Conservation (phyloP, 2,797 vertebrate species). For the Crypturellus tataupa region DNA sequence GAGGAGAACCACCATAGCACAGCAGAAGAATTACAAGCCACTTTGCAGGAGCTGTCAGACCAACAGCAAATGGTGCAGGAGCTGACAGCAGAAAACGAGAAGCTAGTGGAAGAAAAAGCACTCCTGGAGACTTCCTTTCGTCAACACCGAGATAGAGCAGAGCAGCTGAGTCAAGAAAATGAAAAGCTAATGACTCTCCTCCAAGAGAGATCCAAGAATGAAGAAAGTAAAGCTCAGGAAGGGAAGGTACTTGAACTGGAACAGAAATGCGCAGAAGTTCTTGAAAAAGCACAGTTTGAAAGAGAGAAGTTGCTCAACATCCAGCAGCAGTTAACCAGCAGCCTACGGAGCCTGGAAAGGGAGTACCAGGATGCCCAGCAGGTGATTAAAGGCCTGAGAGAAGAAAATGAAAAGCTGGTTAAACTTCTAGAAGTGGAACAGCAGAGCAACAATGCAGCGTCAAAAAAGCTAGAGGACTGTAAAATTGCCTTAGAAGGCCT, state of each 20-base stretch:
- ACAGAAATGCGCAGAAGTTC: constrained; percentile 89
- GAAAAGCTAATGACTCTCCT: constrained; percentile 87
- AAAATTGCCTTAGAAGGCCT: constrained; percentile 82
- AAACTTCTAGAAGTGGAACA: constrained; percentile 84
- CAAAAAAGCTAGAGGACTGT: constrained; percentile 84
- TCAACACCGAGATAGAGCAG: constrained; percentile 91
- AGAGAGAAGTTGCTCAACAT: constrained; percentile 95
- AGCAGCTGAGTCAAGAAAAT: constrained; percentile 92
- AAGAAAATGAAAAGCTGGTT: constrained; percentile 87
- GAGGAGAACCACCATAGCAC: constrained; percentile 98
- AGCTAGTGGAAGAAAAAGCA: constrained; percentile 90
- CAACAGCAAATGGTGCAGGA: constrained; percentile 98
- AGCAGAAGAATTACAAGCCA: constrained; percentile 95
- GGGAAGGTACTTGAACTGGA: constrained; percentile 88
- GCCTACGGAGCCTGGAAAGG: constrained; percentile 89
- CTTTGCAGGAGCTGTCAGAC: constrained; percentile 94
- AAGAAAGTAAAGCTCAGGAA: constrained; percentile 82
- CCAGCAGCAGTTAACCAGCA: constrained; percentile 94
- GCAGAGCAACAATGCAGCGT: constrained; percentile 70
- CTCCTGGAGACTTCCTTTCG: constrained; percentile 92
- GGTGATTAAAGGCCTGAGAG: constrained; percentile 82
- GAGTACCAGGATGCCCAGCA: constrained; percentile 90
- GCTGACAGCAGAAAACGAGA: constrained; percentile 94
- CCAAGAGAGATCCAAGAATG: constrained; percentile 87
- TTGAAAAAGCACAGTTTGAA: constrained; percentile 92